A percentile compares a stretch with the other conserved stretches of the same genome.
These are phyloP conservation scores for Meliscaeva auricollis DNA, from an alignment of 2,888 invertebrate genomes.

Conservation along the genomic window DNA sequence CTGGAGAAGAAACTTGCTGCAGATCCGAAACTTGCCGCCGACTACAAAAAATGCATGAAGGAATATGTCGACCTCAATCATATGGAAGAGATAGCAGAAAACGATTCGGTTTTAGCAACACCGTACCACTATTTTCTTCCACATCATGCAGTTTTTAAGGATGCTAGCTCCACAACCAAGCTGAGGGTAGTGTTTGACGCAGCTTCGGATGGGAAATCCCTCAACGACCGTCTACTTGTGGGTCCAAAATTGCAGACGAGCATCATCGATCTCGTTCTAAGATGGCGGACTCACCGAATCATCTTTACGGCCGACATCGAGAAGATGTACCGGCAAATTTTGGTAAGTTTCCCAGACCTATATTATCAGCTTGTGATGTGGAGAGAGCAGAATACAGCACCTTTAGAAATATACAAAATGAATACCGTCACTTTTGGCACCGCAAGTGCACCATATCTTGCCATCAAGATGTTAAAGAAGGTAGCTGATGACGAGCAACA, in stretches of 20 bases:
- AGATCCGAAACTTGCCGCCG: background rate
- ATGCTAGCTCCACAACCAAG: slow-evolving; percentile 14
- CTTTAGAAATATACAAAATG: slow-evolving; percentile 18
- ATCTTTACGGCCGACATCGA: slow-evolving; percentile 32
- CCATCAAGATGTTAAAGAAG: slow-evolving; percentile 43
- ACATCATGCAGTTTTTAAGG: slow-evolving; percentile 34
- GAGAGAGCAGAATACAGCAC: background rate
- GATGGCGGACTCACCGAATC: slow-evolving; percentile 15
- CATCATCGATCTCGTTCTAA: slow-evolving; percentile 31
- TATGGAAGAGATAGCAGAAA: slow-evolving; percentile 13
- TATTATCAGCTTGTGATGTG: slow-evolving; percentile 55
- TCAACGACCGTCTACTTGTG: slow-evolving; percentile 12
- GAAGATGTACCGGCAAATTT: slow-evolving; percentile 36
- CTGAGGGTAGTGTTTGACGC: slow-evolving; percentile 11
- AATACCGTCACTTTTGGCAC: slow-evolving; percentile 56
- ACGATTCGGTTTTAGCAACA: background rate
- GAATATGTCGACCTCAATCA: slow-evolving; percentile 8
- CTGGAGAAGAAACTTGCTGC: slow-evolving; percentile 7
- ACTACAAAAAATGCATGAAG: background rate
- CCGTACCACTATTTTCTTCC: background rate
- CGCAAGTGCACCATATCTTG: slow-evolving; percentile 55
- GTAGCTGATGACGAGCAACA: slow-evolving; percentile 21
- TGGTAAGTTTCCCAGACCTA: slow-evolving; percentile 18
- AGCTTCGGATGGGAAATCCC: background rate
- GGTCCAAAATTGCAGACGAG: background rate